Conservation (phyloP, 2,797 vertebrate genomes). For the Perodicticus potto region DNA sequence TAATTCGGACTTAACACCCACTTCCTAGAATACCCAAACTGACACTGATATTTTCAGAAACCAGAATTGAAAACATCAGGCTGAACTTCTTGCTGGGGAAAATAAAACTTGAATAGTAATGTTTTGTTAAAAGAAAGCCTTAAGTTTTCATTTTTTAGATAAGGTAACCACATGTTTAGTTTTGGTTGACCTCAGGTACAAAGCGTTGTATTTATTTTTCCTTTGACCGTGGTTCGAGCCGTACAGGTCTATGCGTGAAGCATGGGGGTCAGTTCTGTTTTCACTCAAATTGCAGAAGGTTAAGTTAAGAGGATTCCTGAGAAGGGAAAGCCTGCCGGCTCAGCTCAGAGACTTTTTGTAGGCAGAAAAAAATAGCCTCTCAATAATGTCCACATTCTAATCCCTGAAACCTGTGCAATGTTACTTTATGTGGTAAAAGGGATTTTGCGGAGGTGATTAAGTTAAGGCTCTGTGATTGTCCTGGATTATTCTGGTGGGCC, state of each 20-base stretch:
- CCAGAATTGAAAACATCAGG: neutral
- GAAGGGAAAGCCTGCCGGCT: neutral
- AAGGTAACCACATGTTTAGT: neutral
- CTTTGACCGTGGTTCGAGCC: neutral
- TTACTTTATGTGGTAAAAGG: neutral
- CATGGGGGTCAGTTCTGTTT: neutral
- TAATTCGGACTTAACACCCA: neutral
- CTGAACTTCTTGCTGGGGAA: constrained; percentile 13
- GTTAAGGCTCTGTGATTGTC: neutral
- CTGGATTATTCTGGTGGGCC: neutral
- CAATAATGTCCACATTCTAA: neutral
- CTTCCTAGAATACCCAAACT: constrained; percentile 13
- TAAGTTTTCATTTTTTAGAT: constrained; percentile 17
- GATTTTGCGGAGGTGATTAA: neutral
- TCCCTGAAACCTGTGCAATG: neutral
- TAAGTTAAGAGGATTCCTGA: neutral
- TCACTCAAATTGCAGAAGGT: neutral
- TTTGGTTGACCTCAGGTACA: neutral
- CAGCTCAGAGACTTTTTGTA: neutral
- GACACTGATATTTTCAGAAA: neutral
- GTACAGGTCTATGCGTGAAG: neutral
- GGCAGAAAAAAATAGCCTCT: neutral
- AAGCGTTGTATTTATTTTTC: constrained; percentile 15
- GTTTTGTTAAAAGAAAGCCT: constrained; percentile 53
- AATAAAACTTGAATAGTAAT: constrained; percentile 2